Conservation (phyloP, 2,888 invertebrate species). For the Aromia moschata region DNA sequence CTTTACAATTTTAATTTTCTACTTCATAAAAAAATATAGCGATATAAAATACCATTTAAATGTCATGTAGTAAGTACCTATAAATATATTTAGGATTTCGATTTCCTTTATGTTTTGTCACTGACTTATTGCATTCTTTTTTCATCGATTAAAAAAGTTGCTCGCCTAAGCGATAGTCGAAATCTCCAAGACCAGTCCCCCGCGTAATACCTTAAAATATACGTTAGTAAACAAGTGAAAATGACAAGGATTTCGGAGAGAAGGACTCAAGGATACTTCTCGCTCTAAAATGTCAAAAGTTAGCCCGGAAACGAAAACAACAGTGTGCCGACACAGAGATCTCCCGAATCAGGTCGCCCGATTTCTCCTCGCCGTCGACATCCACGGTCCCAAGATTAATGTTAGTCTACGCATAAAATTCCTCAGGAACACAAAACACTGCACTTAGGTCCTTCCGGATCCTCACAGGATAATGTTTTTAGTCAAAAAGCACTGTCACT, state of each 20-base stretch:
- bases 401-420: constrained; percentile 26
- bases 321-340: constrained; percentile 29
- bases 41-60: no score
- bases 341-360: constrained; percentile 42
- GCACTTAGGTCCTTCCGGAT: constrained; percentile 24
- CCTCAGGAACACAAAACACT: constrained; percentile 12
- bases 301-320: constrained; percentile 31
- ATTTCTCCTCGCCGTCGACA: constrained; percentile 41
- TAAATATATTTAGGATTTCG: no score
- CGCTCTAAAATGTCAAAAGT: constrained; percentile 25
- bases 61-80: no score
- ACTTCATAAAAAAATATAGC: no score
- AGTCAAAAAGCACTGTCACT: constrained; percentile 34
- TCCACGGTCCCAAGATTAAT: constrained; percentile 9
- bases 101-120: no score
- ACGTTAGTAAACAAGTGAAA: constrained; percentile 24
- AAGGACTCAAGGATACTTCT: constrained; percentile 22
- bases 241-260: constrained; percentile 12
- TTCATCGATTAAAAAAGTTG: constrained; percentile 22
- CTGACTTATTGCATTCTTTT: no score
- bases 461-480: constrained; percentile 27
- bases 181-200: constrained; percentile 31
- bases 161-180: constrained; percentile 34
- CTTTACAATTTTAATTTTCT: no score
- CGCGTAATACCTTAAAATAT: constrained; percentile 17